phyloP scores from a whole-genome alignment of 1,140 invertebrate species.

The Sitobion miscanthi region DNA sequence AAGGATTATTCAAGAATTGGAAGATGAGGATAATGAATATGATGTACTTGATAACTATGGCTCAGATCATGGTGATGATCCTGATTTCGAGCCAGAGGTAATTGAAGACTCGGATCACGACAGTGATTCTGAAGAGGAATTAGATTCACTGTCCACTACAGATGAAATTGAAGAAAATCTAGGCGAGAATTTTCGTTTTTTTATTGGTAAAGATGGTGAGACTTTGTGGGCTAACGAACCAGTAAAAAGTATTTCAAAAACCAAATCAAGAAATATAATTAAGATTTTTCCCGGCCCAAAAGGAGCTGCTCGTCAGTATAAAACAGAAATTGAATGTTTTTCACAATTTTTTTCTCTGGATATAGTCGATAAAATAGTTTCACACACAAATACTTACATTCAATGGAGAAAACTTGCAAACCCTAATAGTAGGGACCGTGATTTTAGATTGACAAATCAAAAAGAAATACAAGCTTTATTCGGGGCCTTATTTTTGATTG shows the following conservation, averaged over 20 bases:
- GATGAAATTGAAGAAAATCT: not conserved
- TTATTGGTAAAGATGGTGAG: not conserved
- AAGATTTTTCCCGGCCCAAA: not conserved
- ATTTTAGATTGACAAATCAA: too few species aligned
- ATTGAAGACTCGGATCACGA: not conserved
- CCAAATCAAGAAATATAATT: not conserved
- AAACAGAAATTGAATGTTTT: not conserved
- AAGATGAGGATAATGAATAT: not conserved
- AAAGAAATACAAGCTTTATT: too few species aligned
- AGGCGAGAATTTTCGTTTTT: not conserved
- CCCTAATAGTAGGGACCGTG: too few species aligned
- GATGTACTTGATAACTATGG: not conserved
- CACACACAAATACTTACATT: not conserved
- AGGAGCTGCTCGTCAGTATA: not conserved
- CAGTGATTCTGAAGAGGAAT: conserved; percentile 6
- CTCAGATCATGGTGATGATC: not conserved
- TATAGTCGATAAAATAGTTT: not conserved
- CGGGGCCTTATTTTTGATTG: conserved; percentile 55
- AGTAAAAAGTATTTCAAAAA: not conserved
- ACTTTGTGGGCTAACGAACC: not conserved
- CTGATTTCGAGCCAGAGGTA: not conserved
- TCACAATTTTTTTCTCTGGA: not conserved
- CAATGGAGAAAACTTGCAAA: not conserved
- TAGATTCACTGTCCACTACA: not conserved
- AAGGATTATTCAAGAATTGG: not conserved